Base-by-base conservation (phyloP, 2,888 invertebrate species). In the Caradrina clavipalpis region DNA sequence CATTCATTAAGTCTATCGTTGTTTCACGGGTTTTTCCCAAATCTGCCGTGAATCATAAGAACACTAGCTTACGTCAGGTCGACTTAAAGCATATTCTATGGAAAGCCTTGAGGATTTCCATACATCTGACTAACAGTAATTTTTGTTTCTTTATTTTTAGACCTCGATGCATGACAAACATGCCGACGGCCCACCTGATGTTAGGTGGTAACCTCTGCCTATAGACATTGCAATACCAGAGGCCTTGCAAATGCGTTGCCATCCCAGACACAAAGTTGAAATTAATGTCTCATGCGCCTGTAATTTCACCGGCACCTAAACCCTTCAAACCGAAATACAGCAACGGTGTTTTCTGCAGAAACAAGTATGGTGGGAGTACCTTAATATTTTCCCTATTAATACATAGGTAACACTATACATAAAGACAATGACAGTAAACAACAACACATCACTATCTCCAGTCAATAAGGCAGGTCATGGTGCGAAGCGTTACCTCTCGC, bases 391-490 rank as follows among this genome's bases (percentile, higher is more conserved):
- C 8, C n/a, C 26, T 59, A 13, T 10, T 19, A 17, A 45, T 54
- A 22, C 2, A 21, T 13, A 5, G 45, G 2, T 13, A 21, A 4
- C 17, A 2, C 2, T 11, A 39, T 39, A 39, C 39, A 39, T 39
- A 39, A 39, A 17, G 17, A 45, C 49, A 50, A 13, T n/a, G 31
- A 57, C 65, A 54, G 69, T 61, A 50, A 69, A 49, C 53, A 77
- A 60, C 31, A 63, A 54, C 22, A 42, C 55, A 67, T 67, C 19
- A 60, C 64, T 74, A 75, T 75, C 58, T 61, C 51, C 70, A 66
- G 59, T 74, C 79, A 85, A 85, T 84, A 82, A 85, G 77, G 79
- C 81, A 81, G 86, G 82, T 85, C 83, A 87, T 82, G 78, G 75
- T 80, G 82, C 79, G 84, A 81, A 69, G 74, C 78, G 77, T 77